Base-by-base conservation (phyloP, 2,888 invertebrate species). In the Synergus japonicus region DNA sequence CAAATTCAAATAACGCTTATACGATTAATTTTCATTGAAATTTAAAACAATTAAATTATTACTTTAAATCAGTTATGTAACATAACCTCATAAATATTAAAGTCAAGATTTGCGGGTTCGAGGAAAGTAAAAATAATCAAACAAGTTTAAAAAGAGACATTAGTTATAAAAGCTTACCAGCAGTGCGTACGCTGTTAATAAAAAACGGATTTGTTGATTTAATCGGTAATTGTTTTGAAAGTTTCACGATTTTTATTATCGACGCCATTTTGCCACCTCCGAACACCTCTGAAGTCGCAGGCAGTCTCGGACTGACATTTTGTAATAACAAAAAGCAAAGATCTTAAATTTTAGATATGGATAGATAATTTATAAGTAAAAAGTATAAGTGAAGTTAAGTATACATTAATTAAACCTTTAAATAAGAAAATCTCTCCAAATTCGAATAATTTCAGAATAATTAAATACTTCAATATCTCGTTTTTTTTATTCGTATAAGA, bases 181-280 rank as follows among this genome's bases (percentile, higher is more conserved):
- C 73, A 54, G 18, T 54, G n/a, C 73, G 73, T 12, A 73, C 37
- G 12, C 73, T 73, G 12, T 37, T 73, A n/a, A 54, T 37, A 58
- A 58, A 73, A 54, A 37, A 15, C 15, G 73, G 18, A 73, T 58
- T 73, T 10, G n/a, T 10, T 54, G 54, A 54, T 54, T 41, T 73
- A n/a, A 54, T 49, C 4, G 73, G n/a, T 54, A 73, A 54, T 73
- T 73, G 73, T 73, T 73, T 73, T 73, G 73, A 73, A 73, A 54
- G 29, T n/a, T 54, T 29, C 37, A 54, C 4, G 5, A 73, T 41
- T 73, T 73, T 73, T 15, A 37, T 41, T 29, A 73, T 73, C 5
- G 73, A 54, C 73, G 73, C 73, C 73, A 73, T 73, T n/a, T 73
- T 73, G 54, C 22, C 12, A 22, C 63, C 63, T 58, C n/a, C 22